phyloP scores from a whole-genome alignment of 2,113 vertebrate species.

The Lates calcarifer region DNA sequence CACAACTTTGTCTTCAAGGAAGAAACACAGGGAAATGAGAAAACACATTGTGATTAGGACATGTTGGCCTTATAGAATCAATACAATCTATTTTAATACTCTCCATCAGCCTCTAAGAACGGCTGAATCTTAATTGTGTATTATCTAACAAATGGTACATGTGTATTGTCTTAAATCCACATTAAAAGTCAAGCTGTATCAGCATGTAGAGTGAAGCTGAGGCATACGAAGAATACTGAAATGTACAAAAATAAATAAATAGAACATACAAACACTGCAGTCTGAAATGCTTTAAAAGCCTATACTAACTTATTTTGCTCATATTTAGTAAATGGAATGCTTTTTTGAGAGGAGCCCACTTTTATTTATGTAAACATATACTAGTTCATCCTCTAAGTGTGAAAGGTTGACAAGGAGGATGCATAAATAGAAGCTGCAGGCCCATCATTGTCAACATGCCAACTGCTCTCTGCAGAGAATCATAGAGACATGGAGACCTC shows the following conservation, averaged over 20 bases:
- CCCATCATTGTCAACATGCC: slow-evolving; percentile 76
- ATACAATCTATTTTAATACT: not conserved
- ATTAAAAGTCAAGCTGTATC: slow-evolving; percentile 1
- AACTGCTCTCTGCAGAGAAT: slow-evolving; percentile 66
- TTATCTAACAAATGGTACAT: not conserved
- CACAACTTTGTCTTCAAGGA: not conserved
- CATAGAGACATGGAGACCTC: slow-evolving; percentile 60
- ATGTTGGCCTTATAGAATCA: not conserved
- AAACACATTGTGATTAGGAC: not conserved
- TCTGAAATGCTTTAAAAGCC: not conserved
- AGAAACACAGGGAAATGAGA: not conserved
- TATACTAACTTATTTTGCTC: slow-evolving; percentile 11
- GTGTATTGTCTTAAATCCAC: not conserved
- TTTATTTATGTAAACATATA: slow-evolving; percentile 59
- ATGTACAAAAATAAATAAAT: not conserved
- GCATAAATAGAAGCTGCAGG: slow-evolving; percentile 72
- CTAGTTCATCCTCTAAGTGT: slow-evolving; percentile 52
- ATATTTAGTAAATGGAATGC: slow-evolving; percentile 10
- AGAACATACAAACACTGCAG: not conserved
- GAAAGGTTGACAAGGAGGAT: slow-evolving; percentile 70
- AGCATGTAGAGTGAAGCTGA: not conserved
- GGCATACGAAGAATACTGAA: not conserved
- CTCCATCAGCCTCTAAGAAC: not conserved
- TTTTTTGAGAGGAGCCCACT: slow-evolving; percentile 22
- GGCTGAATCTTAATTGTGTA: not conserved